A percentile compares a stretch with the other conserved stretches of the same genome.
These are phyloP conservation scores for Acanthosepion lycidas DNA, from an alignment of 2,888 invertebrate genomes.

Conservation along the genomic window DNA sequence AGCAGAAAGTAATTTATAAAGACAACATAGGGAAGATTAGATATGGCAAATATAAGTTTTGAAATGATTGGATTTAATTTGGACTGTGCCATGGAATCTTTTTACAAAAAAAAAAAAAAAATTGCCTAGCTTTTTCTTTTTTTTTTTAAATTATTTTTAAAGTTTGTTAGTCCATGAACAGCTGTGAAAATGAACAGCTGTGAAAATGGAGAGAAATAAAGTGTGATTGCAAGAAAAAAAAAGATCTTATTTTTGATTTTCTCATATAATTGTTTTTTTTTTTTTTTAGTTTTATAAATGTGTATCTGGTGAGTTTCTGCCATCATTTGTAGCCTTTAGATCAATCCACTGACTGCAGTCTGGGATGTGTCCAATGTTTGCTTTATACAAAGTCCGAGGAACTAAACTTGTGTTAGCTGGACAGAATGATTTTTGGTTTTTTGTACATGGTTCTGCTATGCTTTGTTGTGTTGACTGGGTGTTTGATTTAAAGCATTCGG, in stretches of 20 bases:
- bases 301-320: not conserved
- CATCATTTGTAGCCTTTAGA: not conserved
- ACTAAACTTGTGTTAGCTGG: not conserved
- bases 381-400: not conserved
- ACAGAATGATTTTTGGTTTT: constrained; percentile 21
- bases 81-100: not conserved
- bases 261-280: not conserved
- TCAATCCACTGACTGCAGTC: constrained; percentile 22
- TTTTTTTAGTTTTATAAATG: not conserved
- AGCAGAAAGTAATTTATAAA: not conserved
- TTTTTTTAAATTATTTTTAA: too few species aligned
- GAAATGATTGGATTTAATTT: too few species aligned
- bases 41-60: too few species aligned
- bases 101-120: not conserved
- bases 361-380: constrained; percentile 22
- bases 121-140: not conserved
- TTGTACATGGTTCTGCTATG: not conserved
- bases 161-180: too few species aligned
- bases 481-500: constrained; percentile 21
- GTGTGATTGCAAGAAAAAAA: not conserved
- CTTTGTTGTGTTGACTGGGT: not conserved
- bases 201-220: not conserved
- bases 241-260: not conserved
- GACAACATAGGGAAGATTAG: not conserved
- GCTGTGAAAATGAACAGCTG: not conserved